Evolutionary conservation across 2,888 invertebrate genomes (phyloP), one percentile per base, ranked within the genome.

Genomic region (Bedellia somnulentella): DNA sequence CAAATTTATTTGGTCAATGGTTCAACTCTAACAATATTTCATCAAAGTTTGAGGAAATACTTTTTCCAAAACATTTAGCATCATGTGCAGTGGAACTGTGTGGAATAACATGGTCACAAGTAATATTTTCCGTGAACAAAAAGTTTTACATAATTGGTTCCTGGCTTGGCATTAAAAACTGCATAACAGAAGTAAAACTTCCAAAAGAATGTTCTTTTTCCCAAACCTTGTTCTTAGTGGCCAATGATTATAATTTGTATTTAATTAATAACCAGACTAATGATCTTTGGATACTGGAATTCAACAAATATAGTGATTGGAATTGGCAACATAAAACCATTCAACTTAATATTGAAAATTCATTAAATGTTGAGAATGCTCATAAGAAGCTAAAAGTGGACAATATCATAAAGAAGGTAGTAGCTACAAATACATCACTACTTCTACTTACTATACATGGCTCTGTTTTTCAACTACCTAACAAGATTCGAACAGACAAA

Each of bases 391-490:
- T 24, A 2, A 48, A 49, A 36, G 38, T 29, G 28, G 40, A 49
- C 21, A 41, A 47, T 32, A 32, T 30, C 16, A 46, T 67, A 32
- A 14, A 43, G 2, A 68, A 66, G 43, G 45, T 49, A 27, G 42
- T 41, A 21, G 37, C 47, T 13, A 43, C 40, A 15, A 58, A 60
- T 45, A 49, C 54, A 25, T 44, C 46, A 16, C 14, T 21, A n/a
- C 16, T 9, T 25, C 9, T 33, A 8, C 13, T 73, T 26, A 64
- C 63, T 6, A 45, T 40, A 18, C 39, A 38, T 24, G 61, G 67
- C 3, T 38, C 37, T 30, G 63, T 87, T 1, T 89, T 81, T 46
- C 76, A 80, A 42, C 57, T 86, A 29, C 87, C 87, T 3, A 68
- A 75, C 45, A 58, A 84, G 29, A 51, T 87, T 11, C 66, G 81